Evolutionary conservation across 2,888 invertebrate species (phyloP).

Genomic region (Laothoe populi): DNA sequence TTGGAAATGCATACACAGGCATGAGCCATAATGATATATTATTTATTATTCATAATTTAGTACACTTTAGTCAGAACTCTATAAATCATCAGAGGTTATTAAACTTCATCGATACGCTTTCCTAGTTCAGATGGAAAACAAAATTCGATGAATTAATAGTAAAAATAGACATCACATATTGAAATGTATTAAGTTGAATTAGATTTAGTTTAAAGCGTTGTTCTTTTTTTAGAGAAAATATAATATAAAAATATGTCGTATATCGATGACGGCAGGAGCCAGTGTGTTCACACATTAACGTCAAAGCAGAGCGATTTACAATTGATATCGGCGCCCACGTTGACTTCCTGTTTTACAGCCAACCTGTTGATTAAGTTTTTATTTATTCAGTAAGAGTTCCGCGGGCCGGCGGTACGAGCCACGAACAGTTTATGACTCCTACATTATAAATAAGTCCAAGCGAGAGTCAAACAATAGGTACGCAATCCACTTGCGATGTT

Average conservation of each 20-base stretch:
- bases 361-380: slow-evolving; percentile 49
- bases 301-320: background rate
- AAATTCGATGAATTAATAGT: too few species aligned
- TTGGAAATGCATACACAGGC: too few species aligned
- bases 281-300: background rate
- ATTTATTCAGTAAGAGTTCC: slow-evolving; percentile 42
- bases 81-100: too few species aligned
- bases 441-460: slow-evolving; percentile 24
- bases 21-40: too few species aligned
- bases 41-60: too few species aligned
- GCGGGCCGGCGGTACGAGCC: slow-evolving; percentile 19
- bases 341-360: slow-evolving; percentile 27
- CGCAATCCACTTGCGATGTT: background rate
- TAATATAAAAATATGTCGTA: too few species aligned
- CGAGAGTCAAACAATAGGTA: slow-evolving; percentile 16
- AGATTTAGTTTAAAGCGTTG: background rate
- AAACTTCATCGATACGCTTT: too few species aligned
- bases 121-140: too few species aligned
- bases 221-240: slow-evolving; percentile 9
- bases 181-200: background rate
- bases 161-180: too few species aligned
- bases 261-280: background rate
- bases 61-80: too few species aligned
- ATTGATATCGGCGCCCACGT: slow-evolving; percentile 22
- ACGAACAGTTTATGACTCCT: slow-evolving; percentile 30